phyloP scores from a whole-genome alignment of 2,113 vertebrate species.

The Parotia lawesii region DNA sequence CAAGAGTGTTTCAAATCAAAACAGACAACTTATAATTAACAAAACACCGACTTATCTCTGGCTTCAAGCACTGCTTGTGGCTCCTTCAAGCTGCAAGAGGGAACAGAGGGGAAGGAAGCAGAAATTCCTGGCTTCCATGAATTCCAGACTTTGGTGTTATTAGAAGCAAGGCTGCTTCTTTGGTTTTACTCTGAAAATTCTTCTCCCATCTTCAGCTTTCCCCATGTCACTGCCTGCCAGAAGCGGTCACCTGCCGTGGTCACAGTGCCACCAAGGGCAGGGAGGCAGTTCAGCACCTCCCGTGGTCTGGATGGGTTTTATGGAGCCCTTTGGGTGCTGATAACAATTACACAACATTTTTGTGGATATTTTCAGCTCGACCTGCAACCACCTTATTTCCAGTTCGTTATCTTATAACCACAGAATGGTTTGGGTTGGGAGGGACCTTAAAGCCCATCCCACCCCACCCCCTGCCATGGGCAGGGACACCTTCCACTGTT shows the following conservation, averaged over 20 bases:
- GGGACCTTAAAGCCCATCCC: background rate
- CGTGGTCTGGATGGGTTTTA: background rate
- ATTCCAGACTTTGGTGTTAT: background rate
- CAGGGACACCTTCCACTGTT: background rate
- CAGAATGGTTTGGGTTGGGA: background rate
- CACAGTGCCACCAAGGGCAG: background rate
- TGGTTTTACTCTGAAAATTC: background rate
- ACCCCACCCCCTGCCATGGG: accelerated
- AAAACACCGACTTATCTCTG: background rate
- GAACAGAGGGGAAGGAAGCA: background rate
- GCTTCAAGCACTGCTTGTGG: background rate
- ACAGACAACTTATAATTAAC: background rate
- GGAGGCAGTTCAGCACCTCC: background rate
- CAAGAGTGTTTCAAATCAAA: background rate
- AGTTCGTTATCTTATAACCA: background rate
- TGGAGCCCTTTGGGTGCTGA: background rate
- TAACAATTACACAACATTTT: background rate
- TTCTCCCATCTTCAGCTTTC: background rate
- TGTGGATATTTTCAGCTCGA: background rate
- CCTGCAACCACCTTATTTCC: background rate
- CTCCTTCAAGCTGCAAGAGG: background rate
- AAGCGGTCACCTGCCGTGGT: background rate
- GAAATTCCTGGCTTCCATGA: background rate
- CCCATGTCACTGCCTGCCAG: too few species aligned
- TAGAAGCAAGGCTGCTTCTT: background rate